phyloP scores from a whole-genome alignment of 1,140 invertebrate genomes.

The Colletes gigas region DNA sequence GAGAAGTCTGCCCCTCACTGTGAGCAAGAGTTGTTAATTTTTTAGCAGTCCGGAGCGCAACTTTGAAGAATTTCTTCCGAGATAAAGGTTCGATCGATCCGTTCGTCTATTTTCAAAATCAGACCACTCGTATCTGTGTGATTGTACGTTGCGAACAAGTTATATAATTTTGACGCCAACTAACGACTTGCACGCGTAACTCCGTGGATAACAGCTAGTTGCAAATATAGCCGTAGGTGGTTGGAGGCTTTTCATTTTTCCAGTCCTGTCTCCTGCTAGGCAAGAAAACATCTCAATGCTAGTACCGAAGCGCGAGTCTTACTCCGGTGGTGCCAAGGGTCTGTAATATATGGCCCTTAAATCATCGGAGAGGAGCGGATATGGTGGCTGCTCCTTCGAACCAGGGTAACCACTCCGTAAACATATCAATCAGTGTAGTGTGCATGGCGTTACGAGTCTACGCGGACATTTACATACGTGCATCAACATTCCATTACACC shows the following conservation, averaged over 20 bases:
- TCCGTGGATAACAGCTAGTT: neutral
- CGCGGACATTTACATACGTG: conserved; percentile 3
- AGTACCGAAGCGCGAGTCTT: conserved; percentile 68
- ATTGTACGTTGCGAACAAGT: no score
- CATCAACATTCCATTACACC: neutral
- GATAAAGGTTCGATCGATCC: no score
- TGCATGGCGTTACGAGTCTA: neutral
- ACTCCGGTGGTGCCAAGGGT: conserved; percentile 58
- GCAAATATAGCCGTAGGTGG: neutral
- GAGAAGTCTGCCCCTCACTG: neutral
- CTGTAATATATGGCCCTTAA: conserved; percentile 79
- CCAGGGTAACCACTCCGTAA: conserved; percentile 76
- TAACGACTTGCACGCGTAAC: no score
- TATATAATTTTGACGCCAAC: no score
- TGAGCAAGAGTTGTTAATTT: neutral
- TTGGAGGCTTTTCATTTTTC: conserved; percentile 9
- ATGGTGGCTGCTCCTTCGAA: conserved; percentile 72
- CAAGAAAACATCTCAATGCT: conserved; percentile 73
- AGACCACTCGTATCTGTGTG: no score
- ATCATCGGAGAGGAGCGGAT: conserved; percentile 75
- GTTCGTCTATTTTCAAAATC: no score
- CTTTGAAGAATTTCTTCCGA: no score
- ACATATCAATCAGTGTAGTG: conserved; percentile 76
- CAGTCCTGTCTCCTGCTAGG: conserved; percentile 56
- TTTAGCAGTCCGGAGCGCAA: neutral